Evolutionary conservation across 30 jellyfish, hydroid and myxozoan species (phyloP), one percentile per base, ranked within the genome.

Genomic region (Aurelia aurita): DNA sequence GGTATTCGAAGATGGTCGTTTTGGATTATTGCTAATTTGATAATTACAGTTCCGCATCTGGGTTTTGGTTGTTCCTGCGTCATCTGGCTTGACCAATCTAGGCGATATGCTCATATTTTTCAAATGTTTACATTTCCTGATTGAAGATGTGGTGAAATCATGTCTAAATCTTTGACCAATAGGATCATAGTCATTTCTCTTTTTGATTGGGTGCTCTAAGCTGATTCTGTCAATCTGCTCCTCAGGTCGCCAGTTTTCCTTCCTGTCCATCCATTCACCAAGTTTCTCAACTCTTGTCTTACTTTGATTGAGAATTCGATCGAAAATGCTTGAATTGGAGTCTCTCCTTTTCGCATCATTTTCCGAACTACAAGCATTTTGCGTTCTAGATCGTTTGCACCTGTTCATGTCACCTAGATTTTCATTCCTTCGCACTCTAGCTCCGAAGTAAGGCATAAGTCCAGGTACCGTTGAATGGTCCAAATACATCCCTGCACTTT

Each of bases 31-130:
- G 82, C 62, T 26, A 43, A 34, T 63, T 29, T 47, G 81, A 49
- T 70, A 83, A 83, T 32, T 83, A 39, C 47, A 39, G 68, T 64
- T 64, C 75, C 75, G 25, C 79, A 72, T 23, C 49, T 44, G 93
- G 51, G 47, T 34, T 83, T 57, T 61, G 32, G 27, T 25, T 22
- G 44, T 57, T 31, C 26, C 45, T 26, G 64, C 79, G 74, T 32
- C 77, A 59, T 20, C n/a, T 45, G 77, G 65, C 77, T 21, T 65
- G 29, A 19, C 77, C 22, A 76, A 76, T 57, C 60, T 35, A 18
- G 66, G 43, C 32, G 44, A 34, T 57, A 51, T 39, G 77, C 60
- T 23, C 67, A 14, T 70, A 14, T 58, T 21, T 45, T 43, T 10
- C 68, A 22, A 45, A 35, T 70, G 82, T 70, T 70, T 70, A 70